phyloP scores from a whole-genome alignment of 2,888 invertebrate genomes.

The Ophion ventricosus region DNA sequence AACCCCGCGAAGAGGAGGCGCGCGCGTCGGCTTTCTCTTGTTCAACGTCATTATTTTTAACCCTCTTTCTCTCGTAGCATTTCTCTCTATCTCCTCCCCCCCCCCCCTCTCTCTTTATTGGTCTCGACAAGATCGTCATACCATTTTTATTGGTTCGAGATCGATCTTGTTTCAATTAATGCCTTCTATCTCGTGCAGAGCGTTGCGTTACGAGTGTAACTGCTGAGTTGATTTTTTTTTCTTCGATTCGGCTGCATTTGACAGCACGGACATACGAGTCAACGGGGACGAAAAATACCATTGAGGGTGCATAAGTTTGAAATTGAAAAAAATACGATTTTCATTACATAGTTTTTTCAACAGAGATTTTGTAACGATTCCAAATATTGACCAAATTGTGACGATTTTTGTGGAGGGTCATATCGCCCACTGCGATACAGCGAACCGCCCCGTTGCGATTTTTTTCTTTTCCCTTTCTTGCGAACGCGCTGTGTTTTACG shows the following conservation, averaged over 20 bases:
- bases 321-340: too few relatives aligned
- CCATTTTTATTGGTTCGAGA: neutral
- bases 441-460: too few relatives aligned
- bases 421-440: too few relatives aligned
- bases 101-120: neutral
- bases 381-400: too few relatives aligned
- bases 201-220: neutral
- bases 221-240: neutral
- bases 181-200: neutral
- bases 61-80: conserved; percentile 23
- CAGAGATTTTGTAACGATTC: too few relatives aligned
- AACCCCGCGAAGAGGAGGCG: conserved; percentile 26
- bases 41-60: conserved; percentile 52
- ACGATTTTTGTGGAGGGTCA: too few relatives aligned
- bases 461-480: too few relatives aligned
- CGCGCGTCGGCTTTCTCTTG: conserved; percentile 36
- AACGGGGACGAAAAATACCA: too few relatives aligned
- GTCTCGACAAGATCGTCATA: neutral
- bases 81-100: neutral
- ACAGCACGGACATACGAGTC: too few relatives aligned
- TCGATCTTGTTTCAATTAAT: conserved; percentile 10
- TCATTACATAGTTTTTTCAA: too few relatives aligned
- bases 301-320: too few relatives aligned
- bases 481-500: too few relatives aligned
- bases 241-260: neutral